Evolutionary conservation across 2,113 vertebrate species (phyloP).

Genomic region (Macquaria australasica): DNA sequence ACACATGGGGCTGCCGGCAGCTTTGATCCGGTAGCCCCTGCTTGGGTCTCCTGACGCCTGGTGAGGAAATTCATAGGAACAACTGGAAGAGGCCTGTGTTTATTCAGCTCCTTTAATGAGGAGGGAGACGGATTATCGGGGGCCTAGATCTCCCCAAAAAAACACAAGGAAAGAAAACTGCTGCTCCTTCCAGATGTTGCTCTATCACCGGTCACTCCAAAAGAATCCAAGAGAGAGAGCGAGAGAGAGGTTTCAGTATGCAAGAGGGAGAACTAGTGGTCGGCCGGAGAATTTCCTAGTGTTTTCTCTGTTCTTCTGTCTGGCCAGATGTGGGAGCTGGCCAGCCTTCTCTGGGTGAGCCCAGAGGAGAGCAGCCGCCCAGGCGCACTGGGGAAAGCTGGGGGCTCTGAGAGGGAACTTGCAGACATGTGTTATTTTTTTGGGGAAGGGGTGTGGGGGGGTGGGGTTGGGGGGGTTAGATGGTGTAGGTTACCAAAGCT

Average conservation of each 20-base stretch:
- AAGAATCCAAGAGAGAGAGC: slow-evolving; percentile 66
- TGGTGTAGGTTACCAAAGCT: slow-evolving; percentile 72
- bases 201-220: slow-evolving; percentile 80
- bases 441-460: not conserved
- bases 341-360: slow-evolving; percentile 54
- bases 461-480: slow-evolving; percentile 28
- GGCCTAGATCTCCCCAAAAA: slow-evolving; percentile 82
- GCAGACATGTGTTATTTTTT: slow-evolving; percentile 69
- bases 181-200: slow-evolving; percentile 86
- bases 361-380: slow-evolving; percentile 64
- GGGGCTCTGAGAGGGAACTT: slow-evolving; percentile 59
- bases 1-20: slow-evolving; percentile 72
- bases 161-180: slow-evolving; percentile 81
- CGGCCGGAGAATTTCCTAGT: slow-evolving; percentile 69
- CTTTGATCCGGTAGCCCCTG: slow-evolving; percentile 85
- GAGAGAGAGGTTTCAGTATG: slow-evolving; percentile 51
- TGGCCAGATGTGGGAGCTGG: slow-evolving; percentile 81
- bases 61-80: slow-evolving; percentile 88
- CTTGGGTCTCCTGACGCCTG: slow-evolving; percentile 84
- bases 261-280: slow-evolving; percentile 67
- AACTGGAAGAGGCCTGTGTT: slow-evolving; percentile 88
- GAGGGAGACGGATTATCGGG: slow-evolving; percentile 86
- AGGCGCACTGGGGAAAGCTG: slow-evolving; percentile 57
- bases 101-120: slow-evolving; percentile 89
- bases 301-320: slow-evolving; percentile 74